Conservation (phyloP, 1,140 invertebrate species). For the Drosophila ambigua region DNA sequence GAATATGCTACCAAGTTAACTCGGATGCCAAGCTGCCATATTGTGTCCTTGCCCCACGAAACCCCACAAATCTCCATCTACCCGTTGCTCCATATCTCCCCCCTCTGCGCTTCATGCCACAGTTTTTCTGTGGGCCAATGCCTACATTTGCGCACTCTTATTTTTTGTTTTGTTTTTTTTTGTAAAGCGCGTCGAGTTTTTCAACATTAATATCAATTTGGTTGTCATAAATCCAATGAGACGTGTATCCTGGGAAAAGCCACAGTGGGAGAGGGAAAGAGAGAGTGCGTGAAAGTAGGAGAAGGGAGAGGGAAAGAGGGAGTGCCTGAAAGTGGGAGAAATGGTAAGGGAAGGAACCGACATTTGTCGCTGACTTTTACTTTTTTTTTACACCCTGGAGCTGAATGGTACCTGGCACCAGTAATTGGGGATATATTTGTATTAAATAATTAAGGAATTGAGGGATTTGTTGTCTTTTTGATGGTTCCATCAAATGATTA, state of each 20-base stretch:
- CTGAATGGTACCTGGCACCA: too few species aligned
- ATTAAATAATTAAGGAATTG: too few species aligned
- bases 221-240: conserved; percentile 78
- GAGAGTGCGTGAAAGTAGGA: too few species aligned
- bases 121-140: conserved; percentile 5
- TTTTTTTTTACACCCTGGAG: conserved; percentile 2
- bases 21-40: conserved; percentile 30
- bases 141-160: conserved; percentile 6
- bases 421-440: too few species aligned
- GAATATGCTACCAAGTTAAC: conserved; percentile 6
- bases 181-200: conserved; percentile 52
- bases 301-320: background rate
- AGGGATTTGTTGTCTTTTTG: too few species aligned
- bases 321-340: too few species aligned
- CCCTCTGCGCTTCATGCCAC: background rate
- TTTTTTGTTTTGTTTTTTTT: background rate
- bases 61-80: too few species aligned
- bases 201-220: conserved; percentile 79
- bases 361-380: conserved; percentile 44
- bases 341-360: conserved; percentile 10
- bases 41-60: conserved; percentile 13
- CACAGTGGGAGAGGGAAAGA: background rate
- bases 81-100: background rate
- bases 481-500: too few species aligned
- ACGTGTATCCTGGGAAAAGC: conserved; percentile 41